Evolutionary conservation across 2,888 invertebrate genomes (phyloP).

Genomic region (Yponomeuta plumbellus): DNA sequence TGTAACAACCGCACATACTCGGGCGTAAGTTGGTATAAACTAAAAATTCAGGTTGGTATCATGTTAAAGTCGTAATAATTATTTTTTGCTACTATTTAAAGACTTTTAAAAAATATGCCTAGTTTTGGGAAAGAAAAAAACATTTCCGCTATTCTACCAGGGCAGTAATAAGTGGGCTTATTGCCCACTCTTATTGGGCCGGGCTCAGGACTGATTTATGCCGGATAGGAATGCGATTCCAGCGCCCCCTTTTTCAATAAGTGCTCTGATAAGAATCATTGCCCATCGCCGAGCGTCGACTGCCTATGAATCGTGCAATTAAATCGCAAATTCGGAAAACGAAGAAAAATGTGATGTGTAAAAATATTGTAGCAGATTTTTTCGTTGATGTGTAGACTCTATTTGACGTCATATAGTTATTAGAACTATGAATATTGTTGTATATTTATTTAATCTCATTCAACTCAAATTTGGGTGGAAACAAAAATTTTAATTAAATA

Average conservation of each 20-base stretch:
- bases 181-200: too few species aligned
- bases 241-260: conserved; percentile 65
- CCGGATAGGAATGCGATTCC: conserved; percentile 53
- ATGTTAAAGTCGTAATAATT: too few species aligned
- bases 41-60: too few species aligned
- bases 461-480: too few species aligned
- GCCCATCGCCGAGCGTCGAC: conserved; percentile 26
- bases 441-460: too few species aligned
- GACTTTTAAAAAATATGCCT: neutral
- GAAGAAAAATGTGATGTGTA: neutral
- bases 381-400: too few species aligned
- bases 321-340: neutral
- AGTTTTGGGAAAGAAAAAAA: neutral
- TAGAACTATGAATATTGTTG: too few species aligned
- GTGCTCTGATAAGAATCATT: conserved; percentile 66
- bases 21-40: too few species aligned
- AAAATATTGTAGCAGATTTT: too few species aligned
- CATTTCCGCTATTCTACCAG: conserved; percentile 39
- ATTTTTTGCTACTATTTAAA: too few species aligned
- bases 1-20: neutral
- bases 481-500: too few species aligned
- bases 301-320: neutral
- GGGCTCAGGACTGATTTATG: conserved; percentile 60
- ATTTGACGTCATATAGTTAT: too few species aligned
- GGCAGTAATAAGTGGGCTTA: conserved; percentile 58